Base-by-base conservation (phyloP, 2,888 invertebrate species). In the Elysia crispata region DNA sequence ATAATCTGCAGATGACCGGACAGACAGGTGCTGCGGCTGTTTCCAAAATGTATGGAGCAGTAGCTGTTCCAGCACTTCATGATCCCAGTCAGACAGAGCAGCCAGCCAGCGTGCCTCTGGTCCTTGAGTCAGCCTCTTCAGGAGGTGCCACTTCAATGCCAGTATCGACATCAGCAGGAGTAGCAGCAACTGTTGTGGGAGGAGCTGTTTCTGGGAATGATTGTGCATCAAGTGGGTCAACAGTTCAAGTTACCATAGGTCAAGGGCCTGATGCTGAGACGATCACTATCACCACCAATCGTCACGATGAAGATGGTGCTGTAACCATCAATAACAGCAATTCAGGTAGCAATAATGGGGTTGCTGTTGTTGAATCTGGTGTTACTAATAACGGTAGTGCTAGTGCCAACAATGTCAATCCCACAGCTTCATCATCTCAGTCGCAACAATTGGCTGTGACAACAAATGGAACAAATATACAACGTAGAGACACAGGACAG, bases 1-100 rank as follows among this genome's bases (percentile, higher is more conserved):
- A 91, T 80, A 90, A 89, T 78, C 86, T 88, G 8, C 90, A 90
- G 83, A 89, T 90, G 87, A 87, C 88, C 13, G 88, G 89, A 15
- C 84, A 84, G 79, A 81, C 76, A 41, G 76, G 82, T 0, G 75
- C 82, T 57, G 76, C 81, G 5, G 67, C 81, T 20, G 77, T 81
- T 30, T 80, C 80, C n/a, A 75, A 77, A 20, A 77, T 82, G 64
- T 74, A 76, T 41, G 80, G 77, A 15, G 78, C 77, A 30, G 57
- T 82, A 41, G 79, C 67, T 8, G 82, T 78, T 60, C 80, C 80
- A 15, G 80, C 80, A 23, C 54, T 80, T 25, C 80, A 82, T 64
- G 80, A 80, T 41, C 80, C 82, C 3, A 76, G 57, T 67, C 70
- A 77, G 62, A 67, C 81, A 49, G 57, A 67, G 54, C 66, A 76